phyloP scores from a whole-genome alignment of 2,797 vertebrate genomes.

The Danio aesculapii region DNA sequence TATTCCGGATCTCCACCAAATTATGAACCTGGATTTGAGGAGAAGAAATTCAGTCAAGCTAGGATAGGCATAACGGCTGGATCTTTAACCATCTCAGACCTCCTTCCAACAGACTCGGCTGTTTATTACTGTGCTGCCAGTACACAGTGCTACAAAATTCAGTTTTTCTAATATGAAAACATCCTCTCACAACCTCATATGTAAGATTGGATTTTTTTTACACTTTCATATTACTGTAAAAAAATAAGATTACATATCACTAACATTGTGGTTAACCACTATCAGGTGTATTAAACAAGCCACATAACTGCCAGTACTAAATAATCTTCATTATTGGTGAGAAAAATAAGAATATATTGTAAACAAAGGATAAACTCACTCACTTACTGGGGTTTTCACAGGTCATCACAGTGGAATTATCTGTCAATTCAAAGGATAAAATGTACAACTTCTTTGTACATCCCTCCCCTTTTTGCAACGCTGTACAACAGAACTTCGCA shows the following conservation, averaged over 20 bases:
- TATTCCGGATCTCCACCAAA: not conserved
- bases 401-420: no score
- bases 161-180: conserved; percentile 49
- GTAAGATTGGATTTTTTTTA: not conserved
- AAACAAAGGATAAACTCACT: not conserved
- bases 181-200: not conserved
- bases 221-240: conserved; percentile 7
- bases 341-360: not conserved
- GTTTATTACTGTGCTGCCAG: conserved; percentile 69
- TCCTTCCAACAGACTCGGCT: conserved; percentile 39
- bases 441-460: no score
- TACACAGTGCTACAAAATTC: conserved; percentile 62
- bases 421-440: no score
- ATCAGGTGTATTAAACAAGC: conserved; percentile 7
- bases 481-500: no score
- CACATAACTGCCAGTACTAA: not conserved
- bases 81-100: conserved; percentile 27
- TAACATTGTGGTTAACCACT: conserved; percentile 1
- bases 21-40: conserved; percentile 14
- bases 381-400: no score
- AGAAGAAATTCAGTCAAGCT: conserved; percentile 5
- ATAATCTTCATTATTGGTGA: not conserved
- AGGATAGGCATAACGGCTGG: conserved; percentile 16
- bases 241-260: not conserved
- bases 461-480: no score